A percentile compares a stretch with the other conserved stretches of the same genome.
Conservation (phyloP, 1,140 invertebrate genomes). For the Pseudomyrmex cubaensis region DNA sequence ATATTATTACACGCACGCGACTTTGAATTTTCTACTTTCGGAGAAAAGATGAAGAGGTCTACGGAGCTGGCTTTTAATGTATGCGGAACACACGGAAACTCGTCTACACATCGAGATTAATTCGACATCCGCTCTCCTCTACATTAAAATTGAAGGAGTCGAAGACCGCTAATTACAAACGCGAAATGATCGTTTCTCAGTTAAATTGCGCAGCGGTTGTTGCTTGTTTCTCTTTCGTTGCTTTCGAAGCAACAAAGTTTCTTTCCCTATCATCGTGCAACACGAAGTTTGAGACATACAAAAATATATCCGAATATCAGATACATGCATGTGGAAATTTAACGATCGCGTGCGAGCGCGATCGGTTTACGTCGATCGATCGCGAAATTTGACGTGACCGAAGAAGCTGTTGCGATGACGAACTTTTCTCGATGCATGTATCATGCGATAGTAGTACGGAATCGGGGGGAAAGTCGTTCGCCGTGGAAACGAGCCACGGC, state of each 20-base stretch:
- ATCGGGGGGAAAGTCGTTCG: slow-evolving; percentile 77
- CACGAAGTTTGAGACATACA: too few relatives aligned
- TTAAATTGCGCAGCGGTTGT: too few relatives aligned
- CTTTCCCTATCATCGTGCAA: too few relatives aligned
- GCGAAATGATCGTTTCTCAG: background rate
- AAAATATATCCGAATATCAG: too few relatives aligned
- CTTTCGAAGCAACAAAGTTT: background rate
- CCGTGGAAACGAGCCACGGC: slow-evolving; percentile 72
- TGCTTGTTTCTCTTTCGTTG: too few relatives aligned
- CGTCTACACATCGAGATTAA: slow-evolving; percentile 21
- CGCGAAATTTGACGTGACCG: background rate
- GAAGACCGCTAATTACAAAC: slow-evolving; percentile 28
- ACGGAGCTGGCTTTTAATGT: slow-evolving; percentile 32
- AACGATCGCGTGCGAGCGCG: too few relatives aligned
- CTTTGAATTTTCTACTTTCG: slow-evolving; percentile 60
- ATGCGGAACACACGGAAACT: slow-evolving; percentile 25
- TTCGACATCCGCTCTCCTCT: slow-evolving; percentile 64
- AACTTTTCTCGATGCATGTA: slow-evolving; percentile 57
- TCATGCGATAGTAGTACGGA: slow-evolving; percentile 55
- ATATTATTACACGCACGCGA: background rate
- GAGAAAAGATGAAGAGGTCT: background rate
- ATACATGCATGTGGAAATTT: too few relatives aligned
- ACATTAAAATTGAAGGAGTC: slow-evolving; percentile 51
- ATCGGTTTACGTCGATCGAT: background rate
- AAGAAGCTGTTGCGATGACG: slow-evolving; percentile 36